Percentiles rank a stretch among this genome's conserved stretches.
Evolutionary conservation across 2,888 invertebrate species (phyloP).

Genomic region (Caenorhabditis sinica): DNA sequence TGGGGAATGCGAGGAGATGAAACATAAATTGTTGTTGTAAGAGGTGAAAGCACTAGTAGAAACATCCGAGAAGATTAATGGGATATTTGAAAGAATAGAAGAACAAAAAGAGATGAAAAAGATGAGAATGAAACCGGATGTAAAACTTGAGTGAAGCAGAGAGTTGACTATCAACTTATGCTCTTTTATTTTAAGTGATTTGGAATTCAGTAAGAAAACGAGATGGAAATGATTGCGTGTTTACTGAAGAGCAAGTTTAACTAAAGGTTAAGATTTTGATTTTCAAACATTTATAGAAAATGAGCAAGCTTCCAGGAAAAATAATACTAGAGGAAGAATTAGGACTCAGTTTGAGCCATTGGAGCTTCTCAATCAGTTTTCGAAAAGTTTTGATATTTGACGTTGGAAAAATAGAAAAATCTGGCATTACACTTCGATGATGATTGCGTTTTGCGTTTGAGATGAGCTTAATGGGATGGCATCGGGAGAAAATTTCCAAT

Average conservation of each 20-base stretch:
- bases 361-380: too few species aligned
- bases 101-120: background rate
- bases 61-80: conserved; percentile 43
- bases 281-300: background rate
- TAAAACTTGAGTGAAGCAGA: conserved; percentile 21
- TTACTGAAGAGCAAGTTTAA: background rate
- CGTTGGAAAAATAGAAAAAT: too few species aligned
- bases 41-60: conserved; percentile 35
- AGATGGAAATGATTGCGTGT: conserved; percentile 23
- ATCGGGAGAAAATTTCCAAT: too few species aligned
- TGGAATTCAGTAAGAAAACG: conserved; percentile 2
- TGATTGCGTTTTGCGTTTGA: too few species aligned
- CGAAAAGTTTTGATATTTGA: background rate
- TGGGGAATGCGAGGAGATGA: conserved; percentile 5
- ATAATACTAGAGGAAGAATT: too few species aligned
- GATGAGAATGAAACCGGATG: conserved; percentile 23
- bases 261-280: background rate
- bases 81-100: conserved; percentile 37
- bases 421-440: too few species aligned
- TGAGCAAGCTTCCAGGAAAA: background rate
- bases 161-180: conserved; percentile 19
- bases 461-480: too few species aligned
- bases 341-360: too few species aligned
- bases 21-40: conserved; percentile 54
- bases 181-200: conserved; percentile 14